Evolutionary conservation across 2,113 vertebrate species (phyloP).

Genomic region (Scolopax mira): DNA sequence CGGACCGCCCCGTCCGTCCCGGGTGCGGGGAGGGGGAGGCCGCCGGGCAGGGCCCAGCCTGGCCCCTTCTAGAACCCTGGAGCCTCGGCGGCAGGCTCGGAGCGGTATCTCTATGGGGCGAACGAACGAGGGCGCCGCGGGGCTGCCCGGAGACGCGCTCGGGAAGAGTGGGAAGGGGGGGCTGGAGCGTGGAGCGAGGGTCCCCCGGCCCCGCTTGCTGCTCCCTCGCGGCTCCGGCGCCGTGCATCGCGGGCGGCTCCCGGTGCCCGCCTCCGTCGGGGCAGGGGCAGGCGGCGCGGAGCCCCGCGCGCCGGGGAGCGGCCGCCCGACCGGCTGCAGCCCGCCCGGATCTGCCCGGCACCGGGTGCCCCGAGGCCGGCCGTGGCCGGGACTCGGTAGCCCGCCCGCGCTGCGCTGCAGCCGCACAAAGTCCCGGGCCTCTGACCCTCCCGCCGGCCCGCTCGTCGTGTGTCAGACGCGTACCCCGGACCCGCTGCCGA

Average conservation of each 20-base stretch:
- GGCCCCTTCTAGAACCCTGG: no score
- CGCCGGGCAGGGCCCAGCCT: no score
- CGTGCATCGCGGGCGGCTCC: background rate
- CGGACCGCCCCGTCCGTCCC: no score
- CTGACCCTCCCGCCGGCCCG: fast-evolving
- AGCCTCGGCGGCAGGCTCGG: background rate
- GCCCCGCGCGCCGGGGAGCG: background rate
- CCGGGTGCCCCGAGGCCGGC: background rate
- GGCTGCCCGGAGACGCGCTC: background rate
- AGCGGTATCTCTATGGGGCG: background rate
- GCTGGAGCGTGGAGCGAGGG: background rate
- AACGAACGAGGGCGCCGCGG: background rate
- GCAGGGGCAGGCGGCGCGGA: background rate
- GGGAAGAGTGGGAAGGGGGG: background rate
- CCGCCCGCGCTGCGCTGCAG: background rate
- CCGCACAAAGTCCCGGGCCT: background rate
- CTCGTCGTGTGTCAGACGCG: background rate
- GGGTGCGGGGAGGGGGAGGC: no score
- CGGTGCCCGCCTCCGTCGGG: no score
- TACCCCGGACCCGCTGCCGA: background rate
- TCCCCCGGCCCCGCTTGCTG: background rate
- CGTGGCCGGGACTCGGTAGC: fast-evolving
- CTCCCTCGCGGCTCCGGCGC: background rate
- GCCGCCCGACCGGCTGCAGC: background rate
- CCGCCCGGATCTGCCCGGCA: background rate